Base-by-base conservation (phyloP, 2,888 invertebrate genomes). In the Amblyjoppa fuscipennis region DNA sequence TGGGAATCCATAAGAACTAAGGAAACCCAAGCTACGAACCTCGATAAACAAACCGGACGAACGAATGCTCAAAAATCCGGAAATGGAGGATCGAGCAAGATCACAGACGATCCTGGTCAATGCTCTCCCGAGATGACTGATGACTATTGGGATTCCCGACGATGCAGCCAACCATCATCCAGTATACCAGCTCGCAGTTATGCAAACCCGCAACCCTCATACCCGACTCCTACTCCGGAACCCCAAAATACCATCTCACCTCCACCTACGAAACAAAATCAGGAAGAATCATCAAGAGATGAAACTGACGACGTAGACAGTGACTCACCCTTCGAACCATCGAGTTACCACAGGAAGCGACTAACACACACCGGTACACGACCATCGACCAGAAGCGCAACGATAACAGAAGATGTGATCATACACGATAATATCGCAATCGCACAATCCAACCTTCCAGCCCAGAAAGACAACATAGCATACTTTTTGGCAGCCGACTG, bases 381-480 rank as follows among this genome's bases (percentile, higher is more conserved):
- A 25, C 20, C 25, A 34, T 2, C 31, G 31, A 56, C 56, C 7
- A 56, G 56, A 56, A 6, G 25, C 56, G 20, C 56, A 5, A 56
- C 20, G 7, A n/a, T 56, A 20, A 56, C 56, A 7, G 56, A 56
- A 56, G 56, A 56, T 25, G 5, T n/a, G 25, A 56, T 56, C 7
- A 56, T 56, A 20, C 7, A 4, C 56, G 7, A 56, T 5, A 56
- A 56, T 7, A 56, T 56, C 7, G 25, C 7, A 56, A 25, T 56
- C 20, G 25, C 56, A n/a, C 56, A 56, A 9, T 56, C 56, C 2
- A 56, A 56, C 25, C n/a, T 56, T 56, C 7, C 25, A 25, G 56
- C 56, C 0, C 56, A 56, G 7, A 59, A 59, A 59, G 59, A 69
- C n/a, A 77, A 64, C n/a, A 41, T 69, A 41, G 68, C 77, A 9